Percentiles rank a stretch among this genome's conserved stretches.
phyloP scores from a whole-genome alignment of 2,113 vertebrate species.

The Colius striatus region DNA sequence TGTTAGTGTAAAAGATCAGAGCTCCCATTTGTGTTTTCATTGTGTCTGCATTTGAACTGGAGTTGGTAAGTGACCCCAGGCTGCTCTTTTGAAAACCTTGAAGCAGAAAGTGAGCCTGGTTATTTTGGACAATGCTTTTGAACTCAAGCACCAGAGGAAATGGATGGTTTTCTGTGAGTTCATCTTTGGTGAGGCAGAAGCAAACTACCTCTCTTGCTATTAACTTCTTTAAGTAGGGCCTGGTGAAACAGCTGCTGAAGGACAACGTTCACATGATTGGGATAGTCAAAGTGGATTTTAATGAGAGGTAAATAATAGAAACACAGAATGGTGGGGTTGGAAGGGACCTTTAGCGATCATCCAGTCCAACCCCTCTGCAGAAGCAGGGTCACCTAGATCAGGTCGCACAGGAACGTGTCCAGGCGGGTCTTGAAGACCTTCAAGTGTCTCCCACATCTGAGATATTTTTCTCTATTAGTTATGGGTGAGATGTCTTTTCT shows the following conservation, averaged over 20 bases:
- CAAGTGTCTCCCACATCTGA: not conserved
- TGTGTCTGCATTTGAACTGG: not conserved
- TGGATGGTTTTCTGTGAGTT: not conserved
- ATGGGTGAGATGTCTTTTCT: not conserved
- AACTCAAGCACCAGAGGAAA: not conserved
- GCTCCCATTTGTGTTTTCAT: not conserved
- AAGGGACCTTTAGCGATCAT: too few relatives aligned
- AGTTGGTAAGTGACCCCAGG: not conserved
- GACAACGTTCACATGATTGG: not conserved
- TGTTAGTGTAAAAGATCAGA: not conserved
- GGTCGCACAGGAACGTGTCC: too few relatives aligned
- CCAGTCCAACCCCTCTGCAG: too few relatives aligned
- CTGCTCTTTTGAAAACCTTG: not conserved
- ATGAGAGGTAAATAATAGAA: not conserved
- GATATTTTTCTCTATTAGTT: slow-evolving; percentile 16
- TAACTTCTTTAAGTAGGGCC: not conserved
- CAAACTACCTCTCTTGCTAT: not conserved
- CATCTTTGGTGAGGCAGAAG: not conserved
- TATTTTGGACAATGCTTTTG: not conserved
- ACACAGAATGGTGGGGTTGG: not conserved
- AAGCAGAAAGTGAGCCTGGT: not conserved
- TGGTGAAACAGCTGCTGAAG: not conserved
- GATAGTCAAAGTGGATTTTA: not conserved
- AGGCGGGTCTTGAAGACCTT: too few relatives aligned
- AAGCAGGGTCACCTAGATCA: too few relatives aligned